Base-by-base conservation (phyloP, 2,888 invertebrate genomes). In the Drosophila diplacantha region DNA sequence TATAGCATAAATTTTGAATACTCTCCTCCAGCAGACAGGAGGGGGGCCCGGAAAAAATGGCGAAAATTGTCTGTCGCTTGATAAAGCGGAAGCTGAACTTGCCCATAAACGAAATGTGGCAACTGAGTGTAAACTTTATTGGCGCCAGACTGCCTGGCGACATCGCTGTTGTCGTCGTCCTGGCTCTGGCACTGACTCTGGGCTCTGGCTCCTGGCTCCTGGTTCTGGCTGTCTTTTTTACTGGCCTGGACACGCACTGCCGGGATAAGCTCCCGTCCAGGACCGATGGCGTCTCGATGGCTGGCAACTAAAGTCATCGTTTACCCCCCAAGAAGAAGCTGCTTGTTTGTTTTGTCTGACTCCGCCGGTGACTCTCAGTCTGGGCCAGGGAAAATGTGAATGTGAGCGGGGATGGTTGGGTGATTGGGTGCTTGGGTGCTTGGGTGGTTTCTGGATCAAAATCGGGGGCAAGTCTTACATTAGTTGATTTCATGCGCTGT, bases 131-230 rank as follows among this genome's bases (percentile, higher is more conserved):
- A 83, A 83, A 84, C 79, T 84, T 85, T 82, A 79, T 83, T 82
- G 85, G 85, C 85, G 84, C 85, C 85, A 83, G 85, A 83, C 85
- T 75, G 77, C 64, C 76, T 83, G 85, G 81, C 85, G 76, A 72
- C 78, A 70, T 62, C 51, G 72, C 68, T 52, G 66, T 66, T 66
- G 66, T 66, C 67, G 39, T 59, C 47, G 58, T 58, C 63, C 18
- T 11, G 22, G 14, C 12, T 26, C 8, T 46, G 39, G 3, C 1
- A 6, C 38, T 38, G 20, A 12, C 18, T 44, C 24, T 11, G 24
- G 14, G 18, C 6, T 7, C 20, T 20, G 20, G 6, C 6, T 54
- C 3, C 38, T 44, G 44, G 44, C 58, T 44, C 29, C 29, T 29
- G 63, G 50, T 14, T 29, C 47, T 44, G 14, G 47, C 31, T 65